These are phyloP conservation scores for Pristiophorus japonicus DNA, from an alignment of 2,113 vertebrate genomes.

Conservation along the genomic window DNA sequence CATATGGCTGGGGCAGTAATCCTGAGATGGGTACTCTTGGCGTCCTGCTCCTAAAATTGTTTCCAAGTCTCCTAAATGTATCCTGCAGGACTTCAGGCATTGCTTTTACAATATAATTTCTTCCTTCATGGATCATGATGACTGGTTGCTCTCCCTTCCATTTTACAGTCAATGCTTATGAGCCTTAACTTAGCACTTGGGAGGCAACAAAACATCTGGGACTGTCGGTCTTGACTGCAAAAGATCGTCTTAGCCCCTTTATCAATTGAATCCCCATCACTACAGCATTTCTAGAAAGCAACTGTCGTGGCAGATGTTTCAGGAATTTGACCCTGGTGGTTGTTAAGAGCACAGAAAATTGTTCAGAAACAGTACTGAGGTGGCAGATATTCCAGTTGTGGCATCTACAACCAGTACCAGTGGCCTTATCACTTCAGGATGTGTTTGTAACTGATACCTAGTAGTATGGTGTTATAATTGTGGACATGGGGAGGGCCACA, in stretches of 20 bases:
- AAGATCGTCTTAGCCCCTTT: background rate
- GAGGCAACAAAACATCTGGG: background rate
- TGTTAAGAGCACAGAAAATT: background rate
- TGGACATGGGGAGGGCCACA: too few relatives aligned
- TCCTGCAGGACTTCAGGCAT: background rate
- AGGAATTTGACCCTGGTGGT: background rate
- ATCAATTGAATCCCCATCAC: background rate
- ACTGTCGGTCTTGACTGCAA: background rate
- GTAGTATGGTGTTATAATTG: background rate
- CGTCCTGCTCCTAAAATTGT: background rate
- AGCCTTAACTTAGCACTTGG: background rate
- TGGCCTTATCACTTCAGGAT: background rate
- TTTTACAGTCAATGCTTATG: background rate
- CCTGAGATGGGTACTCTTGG: background rate
- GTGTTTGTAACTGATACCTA: background rate
- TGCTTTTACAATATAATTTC: background rate
- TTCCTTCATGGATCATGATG: background rate
- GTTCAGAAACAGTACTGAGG: background rate
- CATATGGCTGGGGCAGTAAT: background rate
- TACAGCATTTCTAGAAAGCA: background rate
- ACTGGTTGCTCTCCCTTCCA: background rate
- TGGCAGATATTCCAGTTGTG: background rate
- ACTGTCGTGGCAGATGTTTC: background rate
- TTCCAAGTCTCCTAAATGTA: background rate
- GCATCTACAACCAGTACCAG: background rate